A percentile compares a stretch with the other conserved stretches of the same genome.
Conservation (phyloP, 1,140 invertebrate genomes). For the Platyscapa corneri region DNA sequence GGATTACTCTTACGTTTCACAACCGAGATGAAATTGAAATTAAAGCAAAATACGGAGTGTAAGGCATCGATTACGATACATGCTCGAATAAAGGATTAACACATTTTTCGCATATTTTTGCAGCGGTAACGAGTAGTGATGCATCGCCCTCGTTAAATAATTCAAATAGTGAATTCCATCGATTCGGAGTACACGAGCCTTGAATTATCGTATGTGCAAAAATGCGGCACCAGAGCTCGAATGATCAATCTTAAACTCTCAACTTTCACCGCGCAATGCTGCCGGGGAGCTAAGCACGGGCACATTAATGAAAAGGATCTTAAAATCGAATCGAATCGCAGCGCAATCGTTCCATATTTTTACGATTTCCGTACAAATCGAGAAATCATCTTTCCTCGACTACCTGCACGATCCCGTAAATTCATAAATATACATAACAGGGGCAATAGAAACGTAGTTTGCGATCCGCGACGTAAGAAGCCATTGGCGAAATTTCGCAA, state of each 20-base stretch:
- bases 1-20: no score
- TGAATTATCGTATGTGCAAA: no score
- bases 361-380: conserved; percentile 9
- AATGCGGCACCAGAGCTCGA: neutral
- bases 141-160: no score
- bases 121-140: no score
- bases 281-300: neutral
- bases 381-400: conserved; percentile 24
- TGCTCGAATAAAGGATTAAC: no score
- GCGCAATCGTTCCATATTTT: neutral
- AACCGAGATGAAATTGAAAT: no score
- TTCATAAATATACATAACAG: conserved; percentile 21
- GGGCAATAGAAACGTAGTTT: conserved; percentile 14
- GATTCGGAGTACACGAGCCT: no score
- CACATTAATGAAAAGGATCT: no score
- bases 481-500: conserved; percentile 24
- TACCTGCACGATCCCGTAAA: conserved; percentile 38
- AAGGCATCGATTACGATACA: no score
- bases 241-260: neutral
- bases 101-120: no score
- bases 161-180: no score
- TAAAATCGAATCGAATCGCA: neutral
- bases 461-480: conserved; percentile 12
- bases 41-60: no score
- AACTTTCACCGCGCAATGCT: neutral